These are phyloP conservation scores for Dendroctonus ponderosae DNA, from an alignment of 1,140 invertebrate genomes.

Conservation along the genomic window DNA sequence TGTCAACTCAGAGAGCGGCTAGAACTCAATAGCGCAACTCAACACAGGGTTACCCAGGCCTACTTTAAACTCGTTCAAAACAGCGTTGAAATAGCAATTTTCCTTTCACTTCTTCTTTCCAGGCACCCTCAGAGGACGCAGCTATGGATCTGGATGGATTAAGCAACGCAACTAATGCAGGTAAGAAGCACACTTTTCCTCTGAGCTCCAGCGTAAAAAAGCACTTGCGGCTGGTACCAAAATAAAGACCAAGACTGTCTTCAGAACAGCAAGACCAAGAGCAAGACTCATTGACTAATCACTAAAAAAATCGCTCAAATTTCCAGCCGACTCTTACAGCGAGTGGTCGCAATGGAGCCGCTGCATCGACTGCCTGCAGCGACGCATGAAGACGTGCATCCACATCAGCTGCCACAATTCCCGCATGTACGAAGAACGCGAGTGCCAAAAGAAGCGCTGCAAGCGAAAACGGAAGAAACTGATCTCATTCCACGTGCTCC, in stretches of 20 bases:
- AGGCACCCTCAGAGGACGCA: too few species aligned
- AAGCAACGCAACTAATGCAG: too few species aligned
- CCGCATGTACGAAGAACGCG: slow-evolving; percentile 42
- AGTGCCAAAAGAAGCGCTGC: slow-evolving; percentile 43
- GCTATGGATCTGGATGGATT: too few species aligned
- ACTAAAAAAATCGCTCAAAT: too few species aligned
- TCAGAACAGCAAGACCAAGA: too few species aligned
- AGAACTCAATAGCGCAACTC: too few species aligned
- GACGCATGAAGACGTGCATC: slow-evolving; percentile 44
- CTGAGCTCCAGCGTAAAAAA: not conserved
- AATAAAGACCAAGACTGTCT: not conserved
- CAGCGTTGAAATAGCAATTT: too few species aligned
- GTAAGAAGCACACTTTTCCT: not conserved
- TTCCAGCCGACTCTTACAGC: slow-evolving; percentile 1
- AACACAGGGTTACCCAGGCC: too few species aligned
- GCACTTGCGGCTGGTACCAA: not conserved
- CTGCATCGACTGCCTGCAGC: slow-evolving; percentile 43
- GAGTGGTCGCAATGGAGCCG: slow-evolving; percentile 44
- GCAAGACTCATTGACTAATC: too few species aligned
- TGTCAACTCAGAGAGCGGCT: too few species aligned
- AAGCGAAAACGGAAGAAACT: slow-evolving; percentile 39
- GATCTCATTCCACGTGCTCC: slow-evolving; percentile 39
- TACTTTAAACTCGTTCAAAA: too few species aligned
- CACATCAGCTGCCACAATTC: slow-evolving; percentile 37
- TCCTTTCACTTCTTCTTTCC: too few species aligned